Base-by-base conservation (phyloP, 2,113 vertebrate species). In the Oryzias curvinotus region DNA sequence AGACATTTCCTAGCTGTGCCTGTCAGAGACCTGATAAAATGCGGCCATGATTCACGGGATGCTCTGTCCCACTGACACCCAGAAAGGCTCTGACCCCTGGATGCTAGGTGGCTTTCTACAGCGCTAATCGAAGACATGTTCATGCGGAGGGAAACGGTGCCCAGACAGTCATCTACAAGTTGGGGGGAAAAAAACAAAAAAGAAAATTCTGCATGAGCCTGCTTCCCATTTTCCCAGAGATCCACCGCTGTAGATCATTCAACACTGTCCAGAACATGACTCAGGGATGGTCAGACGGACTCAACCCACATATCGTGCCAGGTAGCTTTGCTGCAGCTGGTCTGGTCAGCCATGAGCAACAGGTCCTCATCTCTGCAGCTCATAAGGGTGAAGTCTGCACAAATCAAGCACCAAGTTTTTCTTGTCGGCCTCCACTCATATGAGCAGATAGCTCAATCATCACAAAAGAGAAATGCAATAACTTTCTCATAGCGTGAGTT, bases 11-110 rank as follows among this genome's bases (percentile, higher is more conserved):
- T 70, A 52, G 71, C 77, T 51, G 25, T 52, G 76, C 68, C 78
- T 88, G 87, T 91, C 89, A 82, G 17, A 62, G 68, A 47, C 36
- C 68, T 84, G 83, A 86, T 86, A 78, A 82, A 87, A 73, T 68
- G 66, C 53, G 70, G 67, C 67, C 45, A 76, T 85, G 81, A 89
- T 83, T 87, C 75, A 78, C 57, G 77, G 50, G 79, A 87, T 68
- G 71, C 57, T 78, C 71, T 69, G 82, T 86, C 78, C 73, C 81
- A 44, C 66, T 67, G 78, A 85, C 79, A 73, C 73, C 65, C 67
- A 28, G 66, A 77, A 53, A 64, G 50, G 46, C 71, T 65, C 70
- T 83, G 88, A 90, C 85, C 80, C 84, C 84, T 83, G 84, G 77
- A 90, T 85, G 81, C 77, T 73, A 82, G 82, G 85, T 85, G 85